Evolutionary conservation across 1,140 invertebrate species (phyloP).

Genomic region (Drosophila melanogaster): DNA sequence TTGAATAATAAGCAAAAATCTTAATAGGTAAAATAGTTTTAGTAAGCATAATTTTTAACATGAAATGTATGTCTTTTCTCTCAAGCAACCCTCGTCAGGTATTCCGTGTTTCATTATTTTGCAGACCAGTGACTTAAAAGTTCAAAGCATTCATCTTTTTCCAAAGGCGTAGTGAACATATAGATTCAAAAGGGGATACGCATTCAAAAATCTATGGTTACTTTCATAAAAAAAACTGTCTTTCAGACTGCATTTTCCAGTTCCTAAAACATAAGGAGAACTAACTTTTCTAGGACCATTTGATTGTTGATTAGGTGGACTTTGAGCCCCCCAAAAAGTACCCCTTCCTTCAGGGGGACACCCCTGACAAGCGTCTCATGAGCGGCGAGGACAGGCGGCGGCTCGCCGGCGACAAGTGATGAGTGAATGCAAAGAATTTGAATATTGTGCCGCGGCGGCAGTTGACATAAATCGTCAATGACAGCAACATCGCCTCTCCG

Average conservation of each 20-base stretch:
- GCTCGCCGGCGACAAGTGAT: constrained; percentile 73
- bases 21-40: background rate
- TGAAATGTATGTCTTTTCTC: background rate
- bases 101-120: constrained; percentile 59
- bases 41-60: background rate
- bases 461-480: constrained; percentile 83
- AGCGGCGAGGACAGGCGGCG: constrained; percentile 29
- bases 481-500: constrained; percentile 82
- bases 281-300: too few species aligned
- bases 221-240: background rate
- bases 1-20: background rate
- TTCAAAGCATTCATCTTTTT: constrained; percentile 30
- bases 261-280: too few species aligned
- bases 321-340: background rate
- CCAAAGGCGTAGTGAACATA: background rate
- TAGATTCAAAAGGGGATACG: background rate
- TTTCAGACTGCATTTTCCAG: too few species aligned
- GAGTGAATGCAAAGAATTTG: constrained; percentile 83
- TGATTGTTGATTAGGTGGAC: too few species aligned
- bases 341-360: background rate
- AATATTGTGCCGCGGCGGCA: constrained; percentile 78
- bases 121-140: constrained; percentile 61
- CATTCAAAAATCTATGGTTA: background rate
- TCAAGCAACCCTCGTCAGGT: constrained; percentile 57
- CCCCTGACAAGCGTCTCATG: constrained; percentile 17